These are phyloP conservation scores for Thumatha senex DNA, from an alignment of 2,888 invertebrate species.

Conservation along the genomic window DNA sequence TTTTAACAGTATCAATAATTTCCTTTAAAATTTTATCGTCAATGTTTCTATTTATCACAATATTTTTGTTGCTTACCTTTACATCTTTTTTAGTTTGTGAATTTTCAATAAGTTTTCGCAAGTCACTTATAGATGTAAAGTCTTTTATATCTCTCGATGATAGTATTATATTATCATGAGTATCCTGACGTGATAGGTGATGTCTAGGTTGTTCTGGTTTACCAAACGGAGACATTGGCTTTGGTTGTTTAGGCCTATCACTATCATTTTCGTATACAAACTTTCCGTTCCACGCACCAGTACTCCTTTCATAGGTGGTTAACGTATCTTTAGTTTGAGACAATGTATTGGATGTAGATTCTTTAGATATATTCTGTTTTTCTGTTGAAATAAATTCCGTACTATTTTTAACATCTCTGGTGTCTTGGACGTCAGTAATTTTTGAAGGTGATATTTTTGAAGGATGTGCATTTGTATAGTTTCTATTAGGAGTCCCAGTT, in stretches of 20 bases:
- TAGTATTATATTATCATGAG: conserved; percentile 76
- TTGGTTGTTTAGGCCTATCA: conserved; percentile 68
- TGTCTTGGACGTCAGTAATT: conserved; percentile 50
- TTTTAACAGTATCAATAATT: conserved; percentile 77
- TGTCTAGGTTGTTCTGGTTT: conserved; percentile 68
- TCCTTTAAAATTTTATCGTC: conserved; percentile 74
- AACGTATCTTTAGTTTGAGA: conserved; percentile 70
- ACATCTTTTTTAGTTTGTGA: conserved; percentile 73
- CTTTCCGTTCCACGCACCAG: conserved; percentile 83
- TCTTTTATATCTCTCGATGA: conserved; percentile 78
- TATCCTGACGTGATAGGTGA: conserved; percentile 75
- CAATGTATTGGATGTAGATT: conserved; percentile 57
- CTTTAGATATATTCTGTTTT: conserved; percentile 74
- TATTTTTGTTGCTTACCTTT: conserved; percentile 74
- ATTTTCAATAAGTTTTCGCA: conserved; percentile 73
- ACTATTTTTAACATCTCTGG: conserved; percentile 57
- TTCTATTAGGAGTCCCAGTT: conserved; percentile 50
- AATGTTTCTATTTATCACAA: conserved; percentile 75
- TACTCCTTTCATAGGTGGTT: conserved; percentile 74
- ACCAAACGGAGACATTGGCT: conserved; percentile 74
- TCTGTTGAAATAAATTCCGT: conserved; percentile 72
- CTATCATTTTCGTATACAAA: conserved; percentile 79
- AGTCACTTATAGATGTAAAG: conserved; percentile 75
- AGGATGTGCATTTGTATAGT: conserved; percentile 48
- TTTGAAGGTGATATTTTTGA: conserved; percentile 54